Conservation (phyloP, 2,888 invertebrate species). For the Formica aserva region DNA sequence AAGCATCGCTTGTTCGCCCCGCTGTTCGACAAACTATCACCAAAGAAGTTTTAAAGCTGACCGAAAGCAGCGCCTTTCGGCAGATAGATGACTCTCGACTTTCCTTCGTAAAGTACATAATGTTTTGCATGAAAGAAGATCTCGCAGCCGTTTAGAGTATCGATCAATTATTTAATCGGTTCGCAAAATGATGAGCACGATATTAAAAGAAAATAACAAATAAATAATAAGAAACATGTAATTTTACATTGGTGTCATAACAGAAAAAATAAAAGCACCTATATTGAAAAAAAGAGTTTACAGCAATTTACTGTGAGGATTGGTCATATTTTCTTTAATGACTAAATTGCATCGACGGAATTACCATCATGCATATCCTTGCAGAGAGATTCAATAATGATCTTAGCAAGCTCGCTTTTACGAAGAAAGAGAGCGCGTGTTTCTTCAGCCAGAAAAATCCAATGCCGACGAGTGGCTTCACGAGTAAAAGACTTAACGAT, state of each 20-base stretch:
- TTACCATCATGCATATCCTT: constrained; percentile 31
- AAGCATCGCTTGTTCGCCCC: constrained; percentile 66
- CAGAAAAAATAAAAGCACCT: background rate
- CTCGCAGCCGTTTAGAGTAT: constrained; percentile 13
- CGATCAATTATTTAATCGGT: constrained; percentile 25
- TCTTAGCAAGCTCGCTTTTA: constrained; percentile 1
- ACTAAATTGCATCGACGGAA: constrained; percentile 33
- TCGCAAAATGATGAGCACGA: background rate
- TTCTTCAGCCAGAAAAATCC: constrained; percentile 39
- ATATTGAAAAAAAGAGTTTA: background rate
- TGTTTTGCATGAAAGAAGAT: constrained; percentile 63
- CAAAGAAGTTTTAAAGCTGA: constrained; percentile 74
- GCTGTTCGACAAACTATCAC: constrained; percentile 74
- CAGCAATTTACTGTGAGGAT: background rate
- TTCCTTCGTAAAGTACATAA: constrained; percentile 59
- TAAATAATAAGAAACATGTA: background rate
- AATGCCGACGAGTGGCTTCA: constrained; percentile 51
- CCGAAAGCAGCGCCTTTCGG: constrained; percentile 68
- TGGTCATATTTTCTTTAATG: constrained; percentile 5
- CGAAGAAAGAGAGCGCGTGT: background rate
- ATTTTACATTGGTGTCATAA: background rate
- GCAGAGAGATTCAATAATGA: constrained; percentile 30
- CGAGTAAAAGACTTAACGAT: constrained; percentile 62
- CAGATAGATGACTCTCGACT: constrained; percentile 69
- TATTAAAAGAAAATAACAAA: background rate